phyloP scores from a whole-genome alignment of 2,888 invertebrate genomes.

The Dusona sp. region DNA sequence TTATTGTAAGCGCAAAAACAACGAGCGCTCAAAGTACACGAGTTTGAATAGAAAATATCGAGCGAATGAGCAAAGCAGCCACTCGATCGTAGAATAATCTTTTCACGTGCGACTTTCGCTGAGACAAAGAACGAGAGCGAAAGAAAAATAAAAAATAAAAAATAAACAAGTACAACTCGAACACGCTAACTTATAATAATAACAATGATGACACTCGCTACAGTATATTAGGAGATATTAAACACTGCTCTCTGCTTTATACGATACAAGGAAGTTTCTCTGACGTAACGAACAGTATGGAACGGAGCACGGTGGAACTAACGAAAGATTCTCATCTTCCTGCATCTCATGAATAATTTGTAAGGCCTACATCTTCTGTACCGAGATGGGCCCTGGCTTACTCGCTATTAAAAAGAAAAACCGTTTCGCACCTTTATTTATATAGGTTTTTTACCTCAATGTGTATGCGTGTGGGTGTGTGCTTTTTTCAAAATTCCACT shows the following conservation, averaged over 20 bases:
- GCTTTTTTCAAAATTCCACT: neutral
- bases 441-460: slow-evolving; percentile 13
- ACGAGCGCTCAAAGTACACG: neutral
- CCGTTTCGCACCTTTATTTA: slow-evolving; percentile 37
- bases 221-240: slow-evolving; percentile 29
- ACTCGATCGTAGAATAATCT: neutral
- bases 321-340: slow-evolving; percentile 70
- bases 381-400: slow-evolving; percentile 31
- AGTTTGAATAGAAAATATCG: slow-evolving; percentile 5
- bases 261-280: slow-evolving; percentile 59
- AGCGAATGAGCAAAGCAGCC: neutral
- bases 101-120: slow-evolving; percentile 62
- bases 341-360: slow-evolving; percentile 65
- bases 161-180: slow-evolving; percentile 54
- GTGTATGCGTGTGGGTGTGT: neutral
- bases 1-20: slow-evolving; percentile 12
- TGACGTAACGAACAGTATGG: slow-evolving; percentile 66
- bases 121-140: slow-evolving; percentile 21
- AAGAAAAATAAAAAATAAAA: neutral
- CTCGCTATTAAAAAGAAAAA: slow-evolving; percentile 57
- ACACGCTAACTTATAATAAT: slow-evolving; percentile 41
- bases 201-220: neutral
- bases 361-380: slow-evolving; percentile 10
- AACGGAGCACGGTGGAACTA: slow-evolving; percentile 67
- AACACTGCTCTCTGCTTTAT: neutral